A percentile compares a stretch with the other conserved stretches of the same genome.
Evolutionary conservation across 2,113 vertebrate genomes (phyloP).

Genomic region (Dendrocopos noguchii): DNA sequence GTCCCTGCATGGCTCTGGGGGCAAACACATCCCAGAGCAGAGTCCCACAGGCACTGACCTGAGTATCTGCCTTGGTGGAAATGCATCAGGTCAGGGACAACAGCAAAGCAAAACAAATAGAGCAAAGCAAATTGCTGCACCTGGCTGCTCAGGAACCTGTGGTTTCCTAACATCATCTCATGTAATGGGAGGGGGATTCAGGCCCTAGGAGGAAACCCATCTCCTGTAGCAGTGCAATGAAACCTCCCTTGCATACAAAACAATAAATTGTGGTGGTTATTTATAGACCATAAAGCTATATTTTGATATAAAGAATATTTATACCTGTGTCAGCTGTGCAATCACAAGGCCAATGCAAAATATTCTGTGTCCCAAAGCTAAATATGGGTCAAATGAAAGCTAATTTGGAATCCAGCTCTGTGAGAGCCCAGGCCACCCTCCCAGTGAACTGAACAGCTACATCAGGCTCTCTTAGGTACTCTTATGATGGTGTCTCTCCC

Average conservation of each 20-base stretch:
- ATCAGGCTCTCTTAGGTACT: background rate
- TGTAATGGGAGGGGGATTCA: background rate
- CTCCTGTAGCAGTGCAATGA: background rate
- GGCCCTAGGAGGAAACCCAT: background rate
- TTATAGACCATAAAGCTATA: background rate
- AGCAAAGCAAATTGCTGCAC: background rate
- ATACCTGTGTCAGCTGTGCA: background rate
- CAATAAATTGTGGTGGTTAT: background rate
- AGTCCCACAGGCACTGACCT: background rate
- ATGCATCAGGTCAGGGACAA: background rate
- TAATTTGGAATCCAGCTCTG: background rate
- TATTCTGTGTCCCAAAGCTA: background rate
- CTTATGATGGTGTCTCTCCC: background rate
- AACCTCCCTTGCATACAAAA: background rate
- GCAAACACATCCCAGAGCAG: fast-evolving
- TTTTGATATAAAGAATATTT: no score
- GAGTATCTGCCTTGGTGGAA: background rate
- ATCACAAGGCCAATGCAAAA: background rate
- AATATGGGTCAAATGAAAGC: background rate
- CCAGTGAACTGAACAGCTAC: background rate
- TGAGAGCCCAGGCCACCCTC: background rate
- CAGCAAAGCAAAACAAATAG: background rate
- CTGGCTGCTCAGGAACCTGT: background rate
- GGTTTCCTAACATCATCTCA: background rate
- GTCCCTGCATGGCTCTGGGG: background rate